Conservation (phyloP, 2,113 vertebrate genomes). For the Etia nguti region DNA sequence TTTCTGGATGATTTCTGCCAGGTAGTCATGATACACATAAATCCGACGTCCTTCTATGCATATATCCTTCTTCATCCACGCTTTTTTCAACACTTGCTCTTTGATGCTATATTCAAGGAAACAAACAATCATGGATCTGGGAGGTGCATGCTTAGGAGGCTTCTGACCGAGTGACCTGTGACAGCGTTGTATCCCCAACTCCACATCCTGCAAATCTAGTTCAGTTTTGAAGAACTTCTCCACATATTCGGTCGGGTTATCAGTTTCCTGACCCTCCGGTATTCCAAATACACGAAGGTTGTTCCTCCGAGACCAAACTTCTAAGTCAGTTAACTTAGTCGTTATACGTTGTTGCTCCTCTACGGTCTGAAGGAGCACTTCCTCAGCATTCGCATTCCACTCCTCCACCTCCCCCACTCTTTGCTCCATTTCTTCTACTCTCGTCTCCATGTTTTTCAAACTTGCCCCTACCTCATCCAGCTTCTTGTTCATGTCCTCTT, state of each 20-base stretch:
- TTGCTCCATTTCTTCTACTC: not conserved
- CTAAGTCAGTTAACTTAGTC: not conserved
- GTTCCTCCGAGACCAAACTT: not conserved
- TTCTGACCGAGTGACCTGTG: not conserved
- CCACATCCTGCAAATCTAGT: not conserved
- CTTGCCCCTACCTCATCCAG: not conserved
- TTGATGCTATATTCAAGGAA: not conserved
- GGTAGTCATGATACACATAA: not conserved
- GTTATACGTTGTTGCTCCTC: not conserved
- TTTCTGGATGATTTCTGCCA: not conserved
- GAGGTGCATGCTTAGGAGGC: not conserved
- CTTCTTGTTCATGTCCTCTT: not conserved
- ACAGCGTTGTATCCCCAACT: not conserved
- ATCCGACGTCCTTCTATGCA: not conserved
- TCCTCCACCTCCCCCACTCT: not conserved
- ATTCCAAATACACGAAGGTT: not conserved
- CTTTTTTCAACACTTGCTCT: not conserved
- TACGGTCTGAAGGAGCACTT: not conserved
- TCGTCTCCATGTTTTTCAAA: not conserved
- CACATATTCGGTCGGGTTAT: not conserved
- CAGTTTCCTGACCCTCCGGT: not conserved
- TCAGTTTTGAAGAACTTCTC: not conserved
- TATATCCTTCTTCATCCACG: not conserved
- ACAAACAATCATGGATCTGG: not conserved
- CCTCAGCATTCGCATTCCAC: not conserved